These are phyloP conservation scores for Paramacrobiotus metropolitanus DNA, from an alignment of 1,140 invertebrate species.

Conservation along the genomic window DNA sequence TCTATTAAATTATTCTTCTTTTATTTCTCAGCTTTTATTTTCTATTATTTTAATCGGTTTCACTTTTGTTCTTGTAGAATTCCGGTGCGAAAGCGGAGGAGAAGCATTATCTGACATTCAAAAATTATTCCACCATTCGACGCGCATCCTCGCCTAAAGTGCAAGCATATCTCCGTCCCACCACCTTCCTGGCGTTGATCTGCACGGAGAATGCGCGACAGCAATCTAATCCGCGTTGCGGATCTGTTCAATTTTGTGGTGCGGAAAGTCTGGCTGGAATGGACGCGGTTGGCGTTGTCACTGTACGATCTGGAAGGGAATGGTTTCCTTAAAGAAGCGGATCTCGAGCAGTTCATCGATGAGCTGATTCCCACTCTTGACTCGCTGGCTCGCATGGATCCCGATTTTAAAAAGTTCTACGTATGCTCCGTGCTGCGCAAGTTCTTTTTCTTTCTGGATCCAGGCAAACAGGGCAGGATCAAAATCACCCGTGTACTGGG, in stretches of 20 bases:
- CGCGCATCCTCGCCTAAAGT: background rate
- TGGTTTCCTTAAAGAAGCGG: constrained; percentile 67
- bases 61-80: too few relatives aligned
- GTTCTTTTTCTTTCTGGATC: constrained; percentile 85
- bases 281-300: constrained; percentile 71
- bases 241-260: constrained; percentile 84
- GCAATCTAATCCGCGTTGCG: constrained; percentile 20
- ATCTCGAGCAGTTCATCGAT: constrained; percentile 78
- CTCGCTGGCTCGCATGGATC: background rate
- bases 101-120: background rate
- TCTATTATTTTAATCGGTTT: too few relatives aligned
- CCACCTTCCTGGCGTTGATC: background rate
- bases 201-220: background rate
- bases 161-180: background rate
- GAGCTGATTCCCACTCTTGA: constrained; percentile 57
- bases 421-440: constrained; percentile 81
- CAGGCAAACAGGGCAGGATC: constrained; percentile 56
- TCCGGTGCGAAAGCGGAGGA: background rate
- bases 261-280: constrained; percentile 75
- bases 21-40: too few relatives aligned
- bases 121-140: background rate
- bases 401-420: constrained; percentile 38
- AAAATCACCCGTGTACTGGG: constrained; percentile 71
- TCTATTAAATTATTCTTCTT: too few relatives aligned
- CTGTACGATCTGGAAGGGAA: constrained; percentile 76